Conservation (phyloP, 2,797 vertebrate genomes). For the Molossus alvarezi region DNA sequence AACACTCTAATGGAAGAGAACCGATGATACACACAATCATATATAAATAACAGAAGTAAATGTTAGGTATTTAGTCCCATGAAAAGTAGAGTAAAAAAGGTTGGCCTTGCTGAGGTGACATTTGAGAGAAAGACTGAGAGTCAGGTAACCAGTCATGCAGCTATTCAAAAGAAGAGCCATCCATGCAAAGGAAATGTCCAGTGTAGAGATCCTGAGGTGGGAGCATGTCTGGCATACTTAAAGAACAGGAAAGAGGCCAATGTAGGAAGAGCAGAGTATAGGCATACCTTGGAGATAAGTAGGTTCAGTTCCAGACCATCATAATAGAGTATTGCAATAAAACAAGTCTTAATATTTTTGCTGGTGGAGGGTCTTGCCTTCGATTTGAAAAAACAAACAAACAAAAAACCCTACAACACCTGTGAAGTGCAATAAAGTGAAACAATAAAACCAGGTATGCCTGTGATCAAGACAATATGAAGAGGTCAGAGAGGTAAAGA, state of each 20-base stretch:
- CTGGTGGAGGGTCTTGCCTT: background rate
- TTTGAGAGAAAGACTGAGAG: background rate
- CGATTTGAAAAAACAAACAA: background rate
- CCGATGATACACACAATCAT: background rate
- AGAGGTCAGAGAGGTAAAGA: background rate
- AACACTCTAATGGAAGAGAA: background rate
- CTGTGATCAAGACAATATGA: background rate
- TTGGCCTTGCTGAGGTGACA: background rate
- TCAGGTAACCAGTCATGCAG: background rate
- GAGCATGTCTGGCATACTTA: accelerated
- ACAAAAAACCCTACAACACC: background rate
- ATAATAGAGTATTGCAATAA: background rate
- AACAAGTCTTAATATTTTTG: background rate
- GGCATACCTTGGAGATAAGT: background rate
- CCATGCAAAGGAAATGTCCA: background rate
- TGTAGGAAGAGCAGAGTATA: background rate
- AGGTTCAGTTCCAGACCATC: background rate
- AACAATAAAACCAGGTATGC: background rate
- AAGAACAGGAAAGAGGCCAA: background rate
- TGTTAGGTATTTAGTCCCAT: background rate
- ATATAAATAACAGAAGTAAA: background rate
- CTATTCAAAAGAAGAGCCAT: background rate
- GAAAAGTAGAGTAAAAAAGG: background rate
- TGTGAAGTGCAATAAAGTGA: background rate
- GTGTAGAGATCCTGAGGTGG: background rate